phyloP scores from a whole-genome alignment of 2,113 vertebrate species.

The Pundamilia nyererei region DNA sequence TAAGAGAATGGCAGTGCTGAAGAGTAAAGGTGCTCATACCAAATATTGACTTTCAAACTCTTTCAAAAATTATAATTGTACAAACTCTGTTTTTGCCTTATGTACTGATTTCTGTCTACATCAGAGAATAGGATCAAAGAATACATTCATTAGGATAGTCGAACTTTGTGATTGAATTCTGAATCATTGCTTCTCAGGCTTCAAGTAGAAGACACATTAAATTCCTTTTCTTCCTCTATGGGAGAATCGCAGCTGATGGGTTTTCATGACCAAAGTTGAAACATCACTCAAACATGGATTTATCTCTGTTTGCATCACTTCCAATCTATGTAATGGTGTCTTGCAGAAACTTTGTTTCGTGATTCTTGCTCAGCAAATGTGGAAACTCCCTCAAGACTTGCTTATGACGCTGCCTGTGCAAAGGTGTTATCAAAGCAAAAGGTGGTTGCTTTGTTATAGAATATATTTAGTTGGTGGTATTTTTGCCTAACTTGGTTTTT shows the following conservation, averaged over 20 bases:
- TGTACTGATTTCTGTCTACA: not conserved
- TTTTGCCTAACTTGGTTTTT: no score
- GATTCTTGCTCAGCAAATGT: not conserved
- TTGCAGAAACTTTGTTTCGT: not conserved
- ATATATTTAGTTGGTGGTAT: not conserved
- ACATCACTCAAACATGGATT: not conserved
- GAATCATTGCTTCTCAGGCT: not conserved
- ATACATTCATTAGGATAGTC: not conserved
- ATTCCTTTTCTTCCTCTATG: not conserved
- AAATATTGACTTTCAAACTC: not conserved
- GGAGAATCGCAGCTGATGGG: not conserved
- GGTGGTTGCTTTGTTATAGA: not conserved
- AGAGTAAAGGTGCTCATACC: not conserved
- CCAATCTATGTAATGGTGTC: not conserved
- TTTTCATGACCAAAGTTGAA: not conserved
- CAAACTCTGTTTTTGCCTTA: not conserved
- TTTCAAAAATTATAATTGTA: not conserved
- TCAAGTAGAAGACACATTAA: not conserved
- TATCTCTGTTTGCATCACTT: not conserved
- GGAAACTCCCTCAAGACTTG: not conserved
- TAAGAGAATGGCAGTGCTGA: not conserved
- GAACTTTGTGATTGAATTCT: not conserved
- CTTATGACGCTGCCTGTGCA: not conserved
- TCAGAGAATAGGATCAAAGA: not conserved
- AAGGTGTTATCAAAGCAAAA: not conserved